Evolutionary conservation across 2,797 vertebrate species (phyloP).

Genomic region (Sebastes matsubarae): DNA sequence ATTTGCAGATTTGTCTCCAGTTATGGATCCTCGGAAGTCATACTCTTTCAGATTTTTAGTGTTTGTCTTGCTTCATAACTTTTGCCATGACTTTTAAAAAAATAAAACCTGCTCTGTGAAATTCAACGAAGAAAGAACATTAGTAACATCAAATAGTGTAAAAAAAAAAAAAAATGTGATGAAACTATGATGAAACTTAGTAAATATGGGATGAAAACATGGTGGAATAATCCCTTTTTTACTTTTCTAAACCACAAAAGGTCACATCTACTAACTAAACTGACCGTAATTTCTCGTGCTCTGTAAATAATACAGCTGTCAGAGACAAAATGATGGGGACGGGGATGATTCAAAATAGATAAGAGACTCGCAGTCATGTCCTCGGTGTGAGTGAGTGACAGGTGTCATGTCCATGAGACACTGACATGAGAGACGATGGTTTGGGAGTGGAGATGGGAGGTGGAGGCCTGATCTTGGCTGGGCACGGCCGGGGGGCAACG

Average conservation of each 20-base stretch:
- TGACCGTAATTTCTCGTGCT: slow-evolving; percentile 18
- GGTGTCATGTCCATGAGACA: slow-evolving; percentile 89
- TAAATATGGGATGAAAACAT: slow-evolving; percentile 26
- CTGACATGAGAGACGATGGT: slow-evolving; percentile 84
- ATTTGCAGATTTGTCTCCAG: slow-evolving; percentile 17
- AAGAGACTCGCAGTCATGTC: slow-evolving; percentile 85
- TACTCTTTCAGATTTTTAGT: background rate
- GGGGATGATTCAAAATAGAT: slow-evolving; percentile 76
- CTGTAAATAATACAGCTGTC: slow-evolving; percentile 51
- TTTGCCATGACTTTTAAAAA: slow-evolving; percentile 42
- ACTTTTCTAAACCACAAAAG: background rate
- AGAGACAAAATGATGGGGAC: slow-evolving; percentile 66
- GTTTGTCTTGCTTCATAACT: slow-evolving; percentile 43
- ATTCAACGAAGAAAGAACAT: slow-evolving; percentile 21
- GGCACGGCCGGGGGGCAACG: slow-evolving; percentile 31
- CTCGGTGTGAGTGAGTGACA: slow-evolving; percentile 83
- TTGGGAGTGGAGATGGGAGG: slow-evolving; percentile 59
- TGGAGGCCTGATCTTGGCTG: slow-evolving; percentile 43
- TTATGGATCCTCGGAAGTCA: slow-evolving; percentile 9
- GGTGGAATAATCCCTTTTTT: background rate
- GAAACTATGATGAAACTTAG: slow-evolving; percentile 12
- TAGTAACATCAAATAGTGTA: slow-evolving; percentile 23
- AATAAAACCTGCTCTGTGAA: slow-evolving; percentile 36
- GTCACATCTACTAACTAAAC: slow-evolving; percentile 12
- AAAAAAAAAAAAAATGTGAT: background rate